phyloP scores from a whole-genome alignment of 2,888 invertebrate species.

The Drosophila prolongata region DNA sequence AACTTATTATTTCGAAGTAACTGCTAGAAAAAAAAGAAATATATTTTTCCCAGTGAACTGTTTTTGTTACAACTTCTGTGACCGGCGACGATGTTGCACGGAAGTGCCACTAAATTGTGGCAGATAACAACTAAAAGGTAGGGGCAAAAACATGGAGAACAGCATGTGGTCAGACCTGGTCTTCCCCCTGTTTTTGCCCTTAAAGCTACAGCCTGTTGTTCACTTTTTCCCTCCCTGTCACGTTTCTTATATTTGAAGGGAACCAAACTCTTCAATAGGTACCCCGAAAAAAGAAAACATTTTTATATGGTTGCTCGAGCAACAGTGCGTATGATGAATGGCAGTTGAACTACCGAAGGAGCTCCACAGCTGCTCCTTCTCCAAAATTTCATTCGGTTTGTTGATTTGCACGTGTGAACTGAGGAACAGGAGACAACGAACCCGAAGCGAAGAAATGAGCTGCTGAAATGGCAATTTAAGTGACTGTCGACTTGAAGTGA shows the following conservation, averaged over 20 bases:
- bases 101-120: conserved; percentile 78
- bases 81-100: conserved; percentile 70
- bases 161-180: conserved; percentile 61
- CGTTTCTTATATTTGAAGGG: conserved; percentile 63
- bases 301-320: conserved; percentile 40
- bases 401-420: conserved; percentile 38
- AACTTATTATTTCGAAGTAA: too few relatives aligned
- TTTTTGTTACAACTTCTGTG: conserved; percentile 42
- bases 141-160: conserved; percentile 34
- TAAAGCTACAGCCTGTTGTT: conserved; percentile 21
- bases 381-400: conserved; percentile 53
- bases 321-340: conserved; percentile 78
- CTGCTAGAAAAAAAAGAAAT: too few relatives aligned
- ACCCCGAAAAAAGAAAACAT: conserved; percentile 1
- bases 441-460: conserved; percentile 74
- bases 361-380: conserved; percentile 4
- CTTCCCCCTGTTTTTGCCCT: not conserved
- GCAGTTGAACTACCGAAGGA: conserved; percentile 72
- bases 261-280: conserved; percentile 64
- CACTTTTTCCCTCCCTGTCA: conserved; percentile 14
- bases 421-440: conserved; percentile 66
- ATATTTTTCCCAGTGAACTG: conserved; percentile 6
- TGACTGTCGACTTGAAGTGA: conserved; percentile 65
- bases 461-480: conserved; percentile 80
- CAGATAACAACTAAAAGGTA: conserved; percentile 63